Evolutionary conservation across 1,140 invertebrate genomes (phyloP).

Genomic region (Sycophaga agraensis): DNA sequence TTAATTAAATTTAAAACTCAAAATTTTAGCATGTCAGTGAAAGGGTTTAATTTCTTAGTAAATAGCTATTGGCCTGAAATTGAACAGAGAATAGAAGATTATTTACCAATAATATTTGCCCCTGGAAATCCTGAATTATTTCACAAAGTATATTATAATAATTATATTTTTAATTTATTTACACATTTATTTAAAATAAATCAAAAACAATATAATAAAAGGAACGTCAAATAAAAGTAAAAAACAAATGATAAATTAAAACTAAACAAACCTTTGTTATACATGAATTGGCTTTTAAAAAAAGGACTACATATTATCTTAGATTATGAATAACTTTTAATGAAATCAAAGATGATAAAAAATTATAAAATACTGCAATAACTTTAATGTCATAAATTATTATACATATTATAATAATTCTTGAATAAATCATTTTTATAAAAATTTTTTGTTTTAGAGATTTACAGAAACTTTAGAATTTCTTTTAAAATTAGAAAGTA

Average conservation of each 20-base stretch:
- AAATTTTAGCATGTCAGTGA: constrained; percentile 55
- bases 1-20: no score
- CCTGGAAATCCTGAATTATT: constrained; percentile 89
- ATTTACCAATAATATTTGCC: constrained; percentile 82
- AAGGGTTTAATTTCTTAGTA: constrained; percentile 82
- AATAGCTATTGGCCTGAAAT: constrained; percentile 90
- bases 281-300: no score
- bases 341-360: no score
- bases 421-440: constrained; percentile 19
- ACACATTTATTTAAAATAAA: no score
- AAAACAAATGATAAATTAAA: no score
- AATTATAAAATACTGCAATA: not conserved
- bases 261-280: no score
- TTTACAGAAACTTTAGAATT: constrained; percentile 81
- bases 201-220: not conserved
- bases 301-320: no score
- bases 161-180: not conserved
- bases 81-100: constrained; percentile 72
- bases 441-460: no score
- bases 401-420: no score
- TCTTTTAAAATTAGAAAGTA: constrained; percentile 71
- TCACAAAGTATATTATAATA: constrained; percentile 66
- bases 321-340: no score
- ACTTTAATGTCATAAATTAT: no score
- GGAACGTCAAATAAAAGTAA: no score